Evolutionary conservation across 1,140 invertebrate genomes (phyloP), one percentile per base, ranked within the genome.

Genomic region (Cecropterus lyciades): DNA sequence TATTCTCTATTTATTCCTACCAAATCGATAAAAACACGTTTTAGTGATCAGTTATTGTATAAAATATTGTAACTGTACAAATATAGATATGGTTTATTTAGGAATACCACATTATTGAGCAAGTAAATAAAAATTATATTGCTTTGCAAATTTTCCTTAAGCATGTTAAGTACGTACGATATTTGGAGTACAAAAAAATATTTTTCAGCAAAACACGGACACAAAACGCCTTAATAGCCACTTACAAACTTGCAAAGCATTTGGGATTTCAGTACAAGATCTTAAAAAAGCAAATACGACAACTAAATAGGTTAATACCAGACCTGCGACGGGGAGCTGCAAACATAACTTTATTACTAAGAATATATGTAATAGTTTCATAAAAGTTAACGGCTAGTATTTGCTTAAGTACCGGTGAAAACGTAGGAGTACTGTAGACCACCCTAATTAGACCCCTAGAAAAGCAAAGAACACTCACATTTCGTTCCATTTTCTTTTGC

Each of bases 351-450:
- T 79, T 84, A 81, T 80, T 81, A 76, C 64, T 71, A 62, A 64
- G 65, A 77, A 84, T 80, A 75, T 79, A 78, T 80, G 80, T 75
- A 82, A 83, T 77, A 84, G 80, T 82, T 77, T 55, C 70, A 84
- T 86, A 86, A 86, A 86, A 84, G 70, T 84, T 83, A 83, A 84
- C 75, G 74, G 74, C 69, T 75, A 79, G 78, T 82, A 80, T 84
- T 84, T 83, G 75, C 79, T 77, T 86, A 82, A 84, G 76, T 74
- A 85, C 73, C 73, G 75, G 69, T 65, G 63, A 66, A 77, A 75
- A 71, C 60, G 46, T 65, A 68, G 71, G 71, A 64, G 67, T 37
- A 45, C 48, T 63, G 53, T 30, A 10, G 55, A 59, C 78, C 77
- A 84, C 37, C 59, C 13, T 66, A 66, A 67, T 27, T 43, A 69